Conservation (phyloP, 2,797 vertebrate species). For the Apogon hyalosoma region DNA sequence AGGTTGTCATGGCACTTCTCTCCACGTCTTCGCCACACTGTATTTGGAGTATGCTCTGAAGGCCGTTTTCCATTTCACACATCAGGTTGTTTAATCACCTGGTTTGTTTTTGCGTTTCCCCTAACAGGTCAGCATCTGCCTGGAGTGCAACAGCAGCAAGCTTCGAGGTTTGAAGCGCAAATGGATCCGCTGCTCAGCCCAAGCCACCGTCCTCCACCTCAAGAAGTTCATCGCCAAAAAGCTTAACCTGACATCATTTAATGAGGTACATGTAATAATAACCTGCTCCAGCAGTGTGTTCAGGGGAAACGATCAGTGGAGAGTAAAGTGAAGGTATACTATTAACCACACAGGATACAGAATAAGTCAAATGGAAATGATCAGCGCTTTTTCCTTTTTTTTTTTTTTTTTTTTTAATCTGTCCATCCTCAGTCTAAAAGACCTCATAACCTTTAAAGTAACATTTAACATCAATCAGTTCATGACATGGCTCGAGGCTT, state of each 20-base stretch:
- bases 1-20: no score
- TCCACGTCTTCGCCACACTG: no score
- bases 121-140: slow-evolving; percentile 95
- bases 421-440: no score
- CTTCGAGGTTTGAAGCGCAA: slow-evolving; percentile 96
- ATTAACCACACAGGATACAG: neutral
- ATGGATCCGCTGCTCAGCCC: slow-evolving; percentile 99
- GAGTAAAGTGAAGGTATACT: neutral
- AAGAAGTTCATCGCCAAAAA: slow-evolving; percentile 99
- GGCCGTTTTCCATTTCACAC: no score
- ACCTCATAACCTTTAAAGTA: neutral
- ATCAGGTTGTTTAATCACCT: neutral
- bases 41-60: no score
- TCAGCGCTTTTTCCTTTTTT: neutral
- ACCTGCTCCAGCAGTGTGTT: neutral
- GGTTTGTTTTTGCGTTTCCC: slow-evolving; percentile 22
- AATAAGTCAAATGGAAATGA: neutral
- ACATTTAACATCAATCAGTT: neutral
- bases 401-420: neutral
- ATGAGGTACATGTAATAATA: slow-evolving; percentile 87
- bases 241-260: slow-evolving; percentile 98
- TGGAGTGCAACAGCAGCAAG: slow-evolving; percentile 99
- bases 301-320: neutral
- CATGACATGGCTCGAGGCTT: neutral
- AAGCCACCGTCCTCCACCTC: slow-evolving; percentile 97